phyloP scores from a whole-genome alignment of 1,140 invertebrate genomes.

The Drosophila pectinifera region DNA sequence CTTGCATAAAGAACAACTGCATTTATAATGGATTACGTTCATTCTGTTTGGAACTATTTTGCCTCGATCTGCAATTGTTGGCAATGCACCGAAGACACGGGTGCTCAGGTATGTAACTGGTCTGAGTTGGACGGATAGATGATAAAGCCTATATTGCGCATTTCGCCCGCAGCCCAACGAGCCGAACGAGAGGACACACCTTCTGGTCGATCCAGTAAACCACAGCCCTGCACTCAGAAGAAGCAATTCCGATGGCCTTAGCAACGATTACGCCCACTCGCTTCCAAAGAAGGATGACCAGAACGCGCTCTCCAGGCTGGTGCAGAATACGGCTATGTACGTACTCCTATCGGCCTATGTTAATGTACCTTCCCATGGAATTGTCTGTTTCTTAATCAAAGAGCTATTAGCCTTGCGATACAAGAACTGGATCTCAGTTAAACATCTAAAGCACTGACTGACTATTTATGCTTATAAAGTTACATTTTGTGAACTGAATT shows the following conservation, averaged over 20 bases:
- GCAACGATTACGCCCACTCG: constrained; percentile 87
- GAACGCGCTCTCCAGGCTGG: constrained; percentile 93
- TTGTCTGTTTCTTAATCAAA: background rate
- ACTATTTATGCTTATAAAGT: too few relatives aligned
- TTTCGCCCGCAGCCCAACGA: constrained; percentile 82
- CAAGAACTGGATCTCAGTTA: background rate
- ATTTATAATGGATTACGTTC: constrained; percentile 74
- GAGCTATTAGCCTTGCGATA: background rate
- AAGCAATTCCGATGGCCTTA: constrained; percentile 88
- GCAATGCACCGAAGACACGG: constrained; percentile 86
- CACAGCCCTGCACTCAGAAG: constrained; percentile 88
- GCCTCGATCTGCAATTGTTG: constrained; percentile 76
- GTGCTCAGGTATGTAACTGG: constrained; percentile 85
- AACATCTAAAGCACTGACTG: too few relatives aligned
- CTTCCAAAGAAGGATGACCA: constrained; percentile 94
- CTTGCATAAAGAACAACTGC: constrained; percentile 36
- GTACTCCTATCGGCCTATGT: constrained; percentile 69
- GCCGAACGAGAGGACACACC: constrained; percentile 89
- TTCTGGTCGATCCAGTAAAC: constrained; percentile 89
- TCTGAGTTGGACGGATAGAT: too few relatives aligned
- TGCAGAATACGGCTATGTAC: constrained; percentile 95
- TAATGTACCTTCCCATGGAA: background rate
- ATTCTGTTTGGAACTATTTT: constrained; percentile 75
- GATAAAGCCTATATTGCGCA: background rate
- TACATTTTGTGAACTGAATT: too few relatives aligned